These are phyloP conservation scores for Delia radicum DNA, from an alignment of 1,140 invertebrate species.

Conservation along the genomic window DNA sequence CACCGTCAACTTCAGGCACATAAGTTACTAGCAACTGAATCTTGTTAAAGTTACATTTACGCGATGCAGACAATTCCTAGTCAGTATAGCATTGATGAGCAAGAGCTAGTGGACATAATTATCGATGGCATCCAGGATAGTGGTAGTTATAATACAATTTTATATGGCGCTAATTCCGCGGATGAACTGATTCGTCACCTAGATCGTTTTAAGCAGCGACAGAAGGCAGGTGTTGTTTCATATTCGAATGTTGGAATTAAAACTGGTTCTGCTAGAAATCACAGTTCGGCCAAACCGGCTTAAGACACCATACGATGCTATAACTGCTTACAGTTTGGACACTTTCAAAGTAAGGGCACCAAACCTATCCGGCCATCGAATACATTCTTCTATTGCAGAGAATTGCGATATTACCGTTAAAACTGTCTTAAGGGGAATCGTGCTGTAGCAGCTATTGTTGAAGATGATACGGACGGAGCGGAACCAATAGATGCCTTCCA, in stretches of 20 bases:
- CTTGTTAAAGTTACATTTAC: not conserved
- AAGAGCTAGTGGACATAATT: not conserved
- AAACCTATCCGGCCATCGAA: not conserved
- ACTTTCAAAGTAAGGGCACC: not conserved
- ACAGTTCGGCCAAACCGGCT: not conserved
- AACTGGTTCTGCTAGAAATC: not conserved
- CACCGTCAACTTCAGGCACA: not conserved
- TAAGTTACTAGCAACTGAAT: not conserved
- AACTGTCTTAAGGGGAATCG: not conserved
- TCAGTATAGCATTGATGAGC: not conserved
- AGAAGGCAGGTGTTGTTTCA: not conserved
- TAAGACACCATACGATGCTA: not conserved
- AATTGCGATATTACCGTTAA: not conserved
- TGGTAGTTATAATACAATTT: not conserved
- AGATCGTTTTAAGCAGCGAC: slow-evolving; percentile 7
- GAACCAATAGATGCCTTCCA: not conserved
- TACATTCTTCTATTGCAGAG: not conserved
- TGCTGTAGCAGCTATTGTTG: not conserved
- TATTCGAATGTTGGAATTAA: not conserved
- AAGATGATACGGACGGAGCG: not conserved
- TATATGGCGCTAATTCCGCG: not conserved
- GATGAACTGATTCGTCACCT: not conserved
- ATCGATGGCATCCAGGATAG: not conserved
- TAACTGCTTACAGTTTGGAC: not conserved
- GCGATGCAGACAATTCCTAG: not conserved